Percentiles rank a stretch among this genome's conserved stretches.
Evolutionary conservation across 2,888 invertebrate genomes (phyloP).

Genomic region (Bhutanitis thaidina): DNA sequence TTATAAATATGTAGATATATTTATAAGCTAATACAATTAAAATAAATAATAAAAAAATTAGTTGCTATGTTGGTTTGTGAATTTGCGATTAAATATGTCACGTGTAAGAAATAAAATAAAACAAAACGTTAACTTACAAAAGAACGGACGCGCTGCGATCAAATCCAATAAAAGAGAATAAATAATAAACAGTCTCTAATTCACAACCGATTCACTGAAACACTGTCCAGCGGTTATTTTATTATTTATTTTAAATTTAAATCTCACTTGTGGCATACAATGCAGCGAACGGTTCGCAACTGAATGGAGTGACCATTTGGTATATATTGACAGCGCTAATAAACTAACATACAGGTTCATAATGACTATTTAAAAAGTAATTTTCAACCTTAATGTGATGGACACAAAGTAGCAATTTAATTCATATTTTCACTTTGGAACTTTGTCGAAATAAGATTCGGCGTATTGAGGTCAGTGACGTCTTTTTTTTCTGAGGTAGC

Average conservation of each 20-base stretch:
- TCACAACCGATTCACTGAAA: slow-evolving; percentile 14
- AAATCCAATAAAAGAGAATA: slow-evolving; percentile 2
- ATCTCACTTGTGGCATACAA: slow-evolving; percentile 27
- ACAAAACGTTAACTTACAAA: slow-evolving; percentile 4
- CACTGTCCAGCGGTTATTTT: slow-evolving; percentile 5
- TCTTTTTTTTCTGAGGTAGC: slow-evolving; percentile 58
- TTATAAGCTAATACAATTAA: not conserved
- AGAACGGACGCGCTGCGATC: not conserved
- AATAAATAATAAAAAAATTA: not conserved
- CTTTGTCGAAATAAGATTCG: slow-evolving; percentile 33
- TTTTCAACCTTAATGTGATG: slow-evolving; percentile 20
- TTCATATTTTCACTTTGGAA: slow-evolving; percentile 21
- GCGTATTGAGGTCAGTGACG: slow-evolving; percentile 74
- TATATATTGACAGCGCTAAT: slow-evolving; percentile 36
- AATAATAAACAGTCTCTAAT: not conserved
- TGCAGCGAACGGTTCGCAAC: slow-evolving; percentile 31
- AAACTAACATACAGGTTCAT: slow-evolving; percentile 30
- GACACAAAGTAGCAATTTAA: slow-evolving; percentile 23
- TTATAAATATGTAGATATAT: no score
- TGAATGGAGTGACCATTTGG: slow-evolving; percentile 44
- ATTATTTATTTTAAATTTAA: slow-evolving; percentile 18
- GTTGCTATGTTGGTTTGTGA: not conserved
- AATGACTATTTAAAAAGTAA: slow-evolving; percentile 22
- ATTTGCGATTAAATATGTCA: not conserved
- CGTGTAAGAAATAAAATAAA: not conserved